A percentile compares a stretch with the other conserved stretches of the same genome.
Conservation (phyloP, 2,113 vertebrate genomes). For the Stomatorhinus ivindoensis region DNA sequence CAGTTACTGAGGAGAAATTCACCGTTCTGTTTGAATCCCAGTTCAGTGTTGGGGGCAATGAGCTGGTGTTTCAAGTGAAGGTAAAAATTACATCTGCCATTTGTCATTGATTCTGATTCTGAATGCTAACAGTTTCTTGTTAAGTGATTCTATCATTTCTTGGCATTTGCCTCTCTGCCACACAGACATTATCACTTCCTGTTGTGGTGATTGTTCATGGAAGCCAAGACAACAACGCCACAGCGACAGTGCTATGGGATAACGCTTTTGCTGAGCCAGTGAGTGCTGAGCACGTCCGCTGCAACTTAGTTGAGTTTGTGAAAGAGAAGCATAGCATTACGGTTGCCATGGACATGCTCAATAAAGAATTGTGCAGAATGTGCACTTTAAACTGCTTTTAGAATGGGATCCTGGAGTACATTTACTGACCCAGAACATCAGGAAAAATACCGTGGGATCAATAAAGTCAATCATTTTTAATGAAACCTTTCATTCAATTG, state of each 20-base stretch:
- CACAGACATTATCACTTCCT: conserved; percentile 84
- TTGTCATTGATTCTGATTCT: not conserved
- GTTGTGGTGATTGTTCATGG: conserved; percentile 96
- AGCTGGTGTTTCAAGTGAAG: conserved; percentile 96
- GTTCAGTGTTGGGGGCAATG: conserved; percentile 91
- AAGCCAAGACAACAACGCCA: conserved; percentile 97
- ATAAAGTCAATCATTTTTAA: not conserved
- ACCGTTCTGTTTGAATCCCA: conserved; percentile 95
- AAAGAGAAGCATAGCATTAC: not conserved
- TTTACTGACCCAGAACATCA: not conserved
- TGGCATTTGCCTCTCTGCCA: not conserved
- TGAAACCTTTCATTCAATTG: not conserved
- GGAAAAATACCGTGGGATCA: not conserved
- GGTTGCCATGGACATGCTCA: not conserved
- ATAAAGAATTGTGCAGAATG: not conserved
- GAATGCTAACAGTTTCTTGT: not conserved
- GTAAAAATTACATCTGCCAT: conserved; percentile 47
- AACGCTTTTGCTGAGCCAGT: conserved; percentile 92
- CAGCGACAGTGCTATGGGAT: conserved; percentile 94
- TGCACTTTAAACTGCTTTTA: not conserved
- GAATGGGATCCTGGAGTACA: not conserved
- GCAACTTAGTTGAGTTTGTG: not conserved
- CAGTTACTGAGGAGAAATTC: conserved; percentile 95
- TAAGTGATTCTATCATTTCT: not conserved
- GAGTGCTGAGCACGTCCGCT: conserved; percentile 45